These are phyloP conservation scores for Myiagra hebetior DNA, from an alignment of 2,113 vertebrate genomes.

Conservation along the genomic window DNA sequence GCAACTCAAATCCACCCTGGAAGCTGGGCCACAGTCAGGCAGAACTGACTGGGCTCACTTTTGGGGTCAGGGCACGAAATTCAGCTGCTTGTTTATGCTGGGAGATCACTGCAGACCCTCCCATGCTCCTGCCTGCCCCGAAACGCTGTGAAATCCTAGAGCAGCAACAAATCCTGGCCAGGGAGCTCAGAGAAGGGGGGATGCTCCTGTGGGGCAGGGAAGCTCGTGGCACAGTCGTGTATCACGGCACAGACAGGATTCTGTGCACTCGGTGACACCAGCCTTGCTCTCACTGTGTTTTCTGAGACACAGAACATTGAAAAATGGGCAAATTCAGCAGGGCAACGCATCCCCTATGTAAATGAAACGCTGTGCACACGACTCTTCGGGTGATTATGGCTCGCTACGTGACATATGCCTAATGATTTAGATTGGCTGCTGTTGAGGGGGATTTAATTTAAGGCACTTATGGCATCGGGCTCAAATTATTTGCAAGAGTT, in stretches of 20 bases:
- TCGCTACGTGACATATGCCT: slow-evolving; percentile 29
- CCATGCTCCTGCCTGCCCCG: not conserved
- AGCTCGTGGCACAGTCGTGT: not conserved
- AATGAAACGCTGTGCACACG: not conserved
- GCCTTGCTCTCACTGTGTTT: not conserved
- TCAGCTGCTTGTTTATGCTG: not conserved
- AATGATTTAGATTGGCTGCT: slow-evolving; percentile 54
- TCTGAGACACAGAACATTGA: not conserved
- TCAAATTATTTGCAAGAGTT: slow-evolving; percentile 51
- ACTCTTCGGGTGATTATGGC: not conserved
- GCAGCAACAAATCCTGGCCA: not conserved
- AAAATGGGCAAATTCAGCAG: not conserved
- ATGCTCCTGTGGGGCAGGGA: not conserved
- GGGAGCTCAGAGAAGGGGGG: not conserved
- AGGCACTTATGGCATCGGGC: slow-evolving; percentile 40
- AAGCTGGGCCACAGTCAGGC: not conserved
- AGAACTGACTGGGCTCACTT: not conserved
- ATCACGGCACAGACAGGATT: not conserved
- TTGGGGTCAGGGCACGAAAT: not conserved
- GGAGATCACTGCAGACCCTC: not conserved
- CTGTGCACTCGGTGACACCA: not conserved
- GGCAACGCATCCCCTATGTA: not conserved
- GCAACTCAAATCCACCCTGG: not conserved
- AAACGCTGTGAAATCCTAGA: not conserved
- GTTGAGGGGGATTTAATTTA: slow-evolving; percentile 55